A percentile compares a stretch with the other conserved stretches of the same genome.
Conservation (phyloP, 2,797 vertebrate genomes). For the Argyrosomus regius region DNA sequence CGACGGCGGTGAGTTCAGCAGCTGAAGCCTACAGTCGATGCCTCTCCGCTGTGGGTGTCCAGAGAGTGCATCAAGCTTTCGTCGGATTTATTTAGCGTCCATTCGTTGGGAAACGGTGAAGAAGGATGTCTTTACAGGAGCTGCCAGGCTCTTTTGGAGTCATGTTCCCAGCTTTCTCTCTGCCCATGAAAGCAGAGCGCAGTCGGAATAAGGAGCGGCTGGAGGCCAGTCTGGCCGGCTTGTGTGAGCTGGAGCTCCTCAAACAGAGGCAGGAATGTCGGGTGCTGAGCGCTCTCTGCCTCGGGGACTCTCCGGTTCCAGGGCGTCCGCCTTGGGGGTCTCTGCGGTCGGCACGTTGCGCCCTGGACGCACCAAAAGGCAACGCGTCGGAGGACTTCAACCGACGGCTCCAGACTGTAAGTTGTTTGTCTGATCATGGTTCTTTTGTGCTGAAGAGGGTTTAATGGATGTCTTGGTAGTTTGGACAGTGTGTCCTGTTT, state of each 20-base stretch:
- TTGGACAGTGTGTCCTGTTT: not conserved
- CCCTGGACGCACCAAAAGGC: conserved; percentile 37
- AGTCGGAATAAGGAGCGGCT: conserved; percentile 88
- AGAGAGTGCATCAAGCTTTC: too few species aligned
- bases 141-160: not conserved
- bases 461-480: not conserved
- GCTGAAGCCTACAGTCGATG: conserved; percentile 10
- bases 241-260: conserved; percentile 90
- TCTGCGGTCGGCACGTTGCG: conserved; percentile 53
- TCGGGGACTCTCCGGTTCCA: conserved; percentile 71
- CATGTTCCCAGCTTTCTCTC: conserved; percentile 85
- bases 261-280: conserved; percentile 89
- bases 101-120: not conserved
- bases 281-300: conserved; percentile 86
- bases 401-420: conserved; percentile 60
- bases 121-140: conserved; percentile 38
- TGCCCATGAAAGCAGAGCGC: conserved; percentile 86
- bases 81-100: not conserved
- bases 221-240: conserved; percentile 88
- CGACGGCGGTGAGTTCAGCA: conserved; percentile 16
- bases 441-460: not conserved
- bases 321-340: conserved; percentile 69
- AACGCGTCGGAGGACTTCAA: conserved; percentile 27
- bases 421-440: not conserved
- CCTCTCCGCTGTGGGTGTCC: not conserved